Conservation (phyloP, 2,113 vertebrate species). For the Rhagologus leucostigma region DNA sequence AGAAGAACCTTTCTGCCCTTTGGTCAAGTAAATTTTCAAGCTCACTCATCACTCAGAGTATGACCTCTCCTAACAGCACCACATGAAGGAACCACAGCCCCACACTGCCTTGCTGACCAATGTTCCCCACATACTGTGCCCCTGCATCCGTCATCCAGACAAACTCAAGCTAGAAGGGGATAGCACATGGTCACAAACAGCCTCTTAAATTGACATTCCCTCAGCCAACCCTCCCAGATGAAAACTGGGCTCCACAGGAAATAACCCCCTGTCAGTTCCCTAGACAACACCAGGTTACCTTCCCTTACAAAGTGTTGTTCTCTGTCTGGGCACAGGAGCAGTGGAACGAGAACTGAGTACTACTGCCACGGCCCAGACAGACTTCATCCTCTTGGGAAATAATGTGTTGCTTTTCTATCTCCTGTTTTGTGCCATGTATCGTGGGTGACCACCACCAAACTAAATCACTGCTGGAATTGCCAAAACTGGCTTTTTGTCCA, state of each 20-base stretch:
- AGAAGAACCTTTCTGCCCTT: background rate
- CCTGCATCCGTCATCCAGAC: rapidly evolving
- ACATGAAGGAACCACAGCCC: background rate
- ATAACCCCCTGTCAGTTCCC: background rate
- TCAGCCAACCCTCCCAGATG: background rate
- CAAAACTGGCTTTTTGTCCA: background rate
- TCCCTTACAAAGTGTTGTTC: background rate
- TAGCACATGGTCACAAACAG: background rate
- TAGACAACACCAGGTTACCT: background rate
- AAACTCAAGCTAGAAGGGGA: background rate
- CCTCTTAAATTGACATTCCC: background rate
- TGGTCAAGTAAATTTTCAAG: background rate
- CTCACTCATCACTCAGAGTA: background rate
- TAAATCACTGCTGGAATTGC: background rate
- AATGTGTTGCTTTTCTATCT: background rate
- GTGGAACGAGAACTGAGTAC: background rate
- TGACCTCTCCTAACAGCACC: background rate
- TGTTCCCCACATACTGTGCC: rapidly evolving
- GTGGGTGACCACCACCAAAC: background rate
- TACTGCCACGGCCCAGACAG: background rate
- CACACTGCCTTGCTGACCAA: background rate
- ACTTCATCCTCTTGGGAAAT: background rate
- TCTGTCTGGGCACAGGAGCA: background rate
- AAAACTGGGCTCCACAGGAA: background rate
- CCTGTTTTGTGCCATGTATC: background rate